Base-by-base conservation (phyloP, 2,113 vertebrate species). In the Ascaphus truei region DNA sequence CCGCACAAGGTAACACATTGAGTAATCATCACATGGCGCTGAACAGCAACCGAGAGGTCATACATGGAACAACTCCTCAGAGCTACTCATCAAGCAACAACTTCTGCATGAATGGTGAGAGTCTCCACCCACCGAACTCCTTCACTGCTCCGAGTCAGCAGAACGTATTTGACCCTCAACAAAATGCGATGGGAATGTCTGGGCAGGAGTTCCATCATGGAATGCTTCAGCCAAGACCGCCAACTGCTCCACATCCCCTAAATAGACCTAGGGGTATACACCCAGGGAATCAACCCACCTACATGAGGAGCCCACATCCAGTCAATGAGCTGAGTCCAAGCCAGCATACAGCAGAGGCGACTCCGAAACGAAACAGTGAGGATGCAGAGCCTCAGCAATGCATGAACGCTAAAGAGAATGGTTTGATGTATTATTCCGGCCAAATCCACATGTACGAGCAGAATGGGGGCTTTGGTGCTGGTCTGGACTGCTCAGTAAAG, bases 381-480 rank as follows among this genome's bases (percentile, higher is more conserved):
- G 62, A 74, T 33, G 29, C 80, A 1, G 81, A 85, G 1, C 75
- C 74, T 9, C 79, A 78, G 16, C 88, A 86, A 78, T 77, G 80
- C 1, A 16, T 22, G 0, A 79, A 80, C 50, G 39, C 68, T 0
- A 89, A 87, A 72, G 84, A 89, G 37, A 85, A 81, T 77, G 85
- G 63, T 16, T 66, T 86, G 72, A 85, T 93, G 65, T 92, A 88
- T 76, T 96, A 96, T 79, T 92, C 93, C 0, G 94, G 91, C 56
- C 95, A 98, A 77, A 92, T 96, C 78, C 96, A 93, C 72, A 92
- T 96, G 92, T 95, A 94, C 0, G 90, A 96, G 55, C 89, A 88
- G 68, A 80, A 84, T 15, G 80, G 80, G n/a, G 72, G 74, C 77
- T 86, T 91, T 0, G 86, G 86, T 23, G 80, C 73, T 22, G 86